Conservation (phyloP, 2,113 vertebrate genomes). For the Lophura nycthemera region DNA sequence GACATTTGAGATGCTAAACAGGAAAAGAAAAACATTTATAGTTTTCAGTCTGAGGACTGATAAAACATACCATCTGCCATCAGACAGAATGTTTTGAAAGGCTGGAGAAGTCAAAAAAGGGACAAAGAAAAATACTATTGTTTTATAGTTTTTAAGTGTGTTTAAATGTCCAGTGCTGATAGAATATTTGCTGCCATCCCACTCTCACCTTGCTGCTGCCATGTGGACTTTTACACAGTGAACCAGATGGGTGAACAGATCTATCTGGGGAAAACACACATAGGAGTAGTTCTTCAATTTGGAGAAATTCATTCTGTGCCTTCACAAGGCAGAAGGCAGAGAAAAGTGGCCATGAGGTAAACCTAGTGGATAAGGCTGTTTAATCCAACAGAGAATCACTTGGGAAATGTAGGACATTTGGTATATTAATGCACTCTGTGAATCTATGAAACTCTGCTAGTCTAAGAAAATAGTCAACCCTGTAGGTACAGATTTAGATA, state of each 20-base stretch:
- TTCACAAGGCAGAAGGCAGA: neutral
- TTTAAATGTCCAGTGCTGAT: neutral
- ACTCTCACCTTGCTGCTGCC: neutral
- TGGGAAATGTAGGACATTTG: neutral
- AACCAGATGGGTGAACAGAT: neutral
- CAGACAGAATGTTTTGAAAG: neutral
- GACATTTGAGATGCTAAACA: neutral
- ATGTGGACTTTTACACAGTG: neutral
- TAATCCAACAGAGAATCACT: neutral
- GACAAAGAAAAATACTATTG: neutral
- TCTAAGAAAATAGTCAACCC: neutral
- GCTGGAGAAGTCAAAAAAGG: neutral
- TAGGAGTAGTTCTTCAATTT: neutral
- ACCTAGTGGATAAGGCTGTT: neutral
- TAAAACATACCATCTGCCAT: neutral
- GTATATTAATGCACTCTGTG: rapidly evolving
- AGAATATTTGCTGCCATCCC: neutral
- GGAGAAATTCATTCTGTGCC: neutral
- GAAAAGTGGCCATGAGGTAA: neutral
- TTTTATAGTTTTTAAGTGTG: neutral
- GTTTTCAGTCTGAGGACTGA: neutral
- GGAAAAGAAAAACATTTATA: neutral
- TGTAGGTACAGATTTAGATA: neutral
- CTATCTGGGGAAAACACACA: neutral
- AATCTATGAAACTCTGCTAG: neutral